Base-by-base conservation (phyloP, 2,888 invertebrate genomes). In the Lasioglossum leucozonium region DNA sequence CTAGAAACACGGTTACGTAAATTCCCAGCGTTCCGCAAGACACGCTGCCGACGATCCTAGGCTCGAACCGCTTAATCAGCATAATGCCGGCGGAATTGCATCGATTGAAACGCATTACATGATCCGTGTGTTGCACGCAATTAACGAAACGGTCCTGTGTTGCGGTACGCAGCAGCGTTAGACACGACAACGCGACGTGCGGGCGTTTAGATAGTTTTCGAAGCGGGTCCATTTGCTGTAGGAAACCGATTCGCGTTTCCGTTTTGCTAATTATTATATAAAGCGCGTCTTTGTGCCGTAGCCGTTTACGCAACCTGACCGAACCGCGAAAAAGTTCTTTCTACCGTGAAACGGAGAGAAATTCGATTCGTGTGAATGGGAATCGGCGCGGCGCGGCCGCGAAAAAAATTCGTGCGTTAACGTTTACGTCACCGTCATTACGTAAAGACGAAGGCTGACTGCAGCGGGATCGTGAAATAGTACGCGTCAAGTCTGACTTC, bases 401-500 rank as follows among this genome's bases (percentile, higher is more conserved):
- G 30, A 58, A 47, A 58, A 69, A 72, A 71, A 65, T 81, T 34
- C 26, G n/a, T 22, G n/a, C 42, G 58, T 44, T 16, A 18, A 72
- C 26, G 67, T 47, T 86, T 85, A 47, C 71, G 79, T 79, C 80
- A 81, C 11, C 65, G 65, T 10, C 1, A 34, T 37, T 90, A 88
- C 47, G 75, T 79, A 89, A 73, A 87, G 71, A 62, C 65, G 85
- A 89, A 89, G 86, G 86, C 72, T 88, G 83, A 76, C 72, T 71
- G 47, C 78, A 77, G 67, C 26, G 40, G 47, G 34, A 65, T 71
- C 72, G 79, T 81, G 86, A 34, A 89, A 88, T 67, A 81, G 73
- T 72, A 84, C 11, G 69, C 34, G 85, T 88, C 78, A 83, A 86
- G 89, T 34, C 34, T n/a, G n/a, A n/a, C 86, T 88, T 90, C 87